Evolutionary conservation across 2,113 vertebrate genomes (phyloP), one percentile per base, ranked within the genome.

Genomic region (Hystrix cristata): DNA sequence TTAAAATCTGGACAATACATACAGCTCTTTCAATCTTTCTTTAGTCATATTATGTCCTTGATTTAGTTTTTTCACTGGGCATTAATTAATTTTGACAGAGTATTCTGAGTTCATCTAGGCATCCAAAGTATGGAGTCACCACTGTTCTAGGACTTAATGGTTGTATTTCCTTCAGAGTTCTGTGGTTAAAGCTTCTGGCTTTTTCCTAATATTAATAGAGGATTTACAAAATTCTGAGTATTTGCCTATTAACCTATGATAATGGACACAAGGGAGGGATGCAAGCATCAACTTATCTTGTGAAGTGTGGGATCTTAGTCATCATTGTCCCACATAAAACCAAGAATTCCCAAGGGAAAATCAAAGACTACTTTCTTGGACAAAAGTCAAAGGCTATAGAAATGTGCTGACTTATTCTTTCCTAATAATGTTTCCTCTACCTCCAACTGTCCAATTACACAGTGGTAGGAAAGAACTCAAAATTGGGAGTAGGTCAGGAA

Each of bases 31-130:
- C 0, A 38, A 74, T 46, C 4, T 65, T 89, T 72, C 19, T 53
- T 76, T 34, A 72, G 31, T 85, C 34, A 59, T 4, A 76, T 29
- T n/a, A 64, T n/a, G 79, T 1, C 51, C 46, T 62, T 38, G 38
- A 62, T 94, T 91, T 87, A 46, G 25, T 93, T 92, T 84, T 79
- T 79, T 51, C 76, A n/a, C 74, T 76, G 62, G 51, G 80, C 87
- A 83, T 64, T 78, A 85, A 95, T 11, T 72, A 67, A 96, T 34
- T 38, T 78, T 53, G 43, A 51, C 65, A 64, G 80, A 87, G 60
- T 84, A 48, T 60, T 62, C 69, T 89, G 69, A 67, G 25, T 71
- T 96, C 46, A 76, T 8, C 60, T 51, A 74, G 62, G 23, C 14
- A 94, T 65, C n/a, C 38, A n/a, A 87, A 25, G 18, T 79, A 87